Base-by-base conservation (phyloP, 2,888 invertebrate species). In the Philonicus albiceps region DNA sequence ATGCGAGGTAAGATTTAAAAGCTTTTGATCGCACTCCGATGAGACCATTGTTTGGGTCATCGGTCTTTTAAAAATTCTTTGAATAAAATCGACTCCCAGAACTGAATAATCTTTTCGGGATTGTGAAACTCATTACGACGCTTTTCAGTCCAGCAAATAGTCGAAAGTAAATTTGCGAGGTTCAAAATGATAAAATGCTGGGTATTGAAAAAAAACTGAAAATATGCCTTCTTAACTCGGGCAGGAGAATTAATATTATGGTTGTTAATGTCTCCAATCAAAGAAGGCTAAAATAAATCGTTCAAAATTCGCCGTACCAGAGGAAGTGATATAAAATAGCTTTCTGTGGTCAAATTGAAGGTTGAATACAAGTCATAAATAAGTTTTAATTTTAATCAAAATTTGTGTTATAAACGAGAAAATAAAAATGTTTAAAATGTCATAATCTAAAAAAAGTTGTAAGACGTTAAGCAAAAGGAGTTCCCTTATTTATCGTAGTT, bases 1-100 rank as follows among this genome's bases (percentile, higher is more conserved):
- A 98, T 93, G 95, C 95, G 88, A 96, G 96, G 96, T 96, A 91
- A 87, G 37, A 40, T 40, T 27, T 19, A 27, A 37, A 40, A 22
- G 13, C 37, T 37, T 37, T 37, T 7, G 0, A 8, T 13, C 13
- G 40, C 40, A 40, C 13, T 40, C 40, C 13, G 13, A 40, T 40
- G 40, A 40, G 40, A 40, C n/a, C 6, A 34, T 34, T 34, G 37
- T 6, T 8, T 37, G 37, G 6, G 37, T 6, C n/a, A 49, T n/a
- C n/a, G 49, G n/a, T 49, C 40, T 43, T 43, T 43, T 43, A 16
- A 13, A 43, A 43, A 43, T 43, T 43, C 40, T 43, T 43, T 43
- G 1, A 43, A 37, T 1, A 37, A 1, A 31, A 37, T 8, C 37
- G 8, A n/a, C n/a, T n/a, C n/a, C n/a, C n/a, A n/a, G n/a, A n/a